A percentile compares a stretch with the other conserved stretches of the same genome.
Conservation (phyloP, 2,113 vertebrate species). For the Anarhynchus alexandrinus region DNA sequence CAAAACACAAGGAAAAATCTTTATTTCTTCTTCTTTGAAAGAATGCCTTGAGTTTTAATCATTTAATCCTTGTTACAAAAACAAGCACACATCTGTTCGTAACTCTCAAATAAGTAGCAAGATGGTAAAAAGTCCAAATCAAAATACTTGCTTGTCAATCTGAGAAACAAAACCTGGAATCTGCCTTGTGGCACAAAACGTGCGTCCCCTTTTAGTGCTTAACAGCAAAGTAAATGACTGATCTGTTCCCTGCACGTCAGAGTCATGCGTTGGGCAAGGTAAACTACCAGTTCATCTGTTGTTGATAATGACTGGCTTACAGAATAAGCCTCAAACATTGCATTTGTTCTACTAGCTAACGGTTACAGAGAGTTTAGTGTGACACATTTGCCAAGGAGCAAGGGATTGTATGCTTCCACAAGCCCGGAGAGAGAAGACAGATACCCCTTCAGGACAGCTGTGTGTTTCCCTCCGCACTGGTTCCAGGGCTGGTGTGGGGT, state of each 20-base stretch:
- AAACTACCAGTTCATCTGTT: not conserved
- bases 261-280: not conserved
- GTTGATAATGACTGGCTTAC: not conserved
- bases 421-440: no score
- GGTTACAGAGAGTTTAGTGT: not conserved
- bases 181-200: not conserved
- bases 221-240: not conserved
- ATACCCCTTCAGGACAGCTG: no score
- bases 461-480: accelerated
- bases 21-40: not conserved
- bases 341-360: not conserved
- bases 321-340: not conserved
- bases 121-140: not conserved
- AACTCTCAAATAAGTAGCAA: not conserved
- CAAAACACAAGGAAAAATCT: not conserved
- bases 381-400: not conserved
- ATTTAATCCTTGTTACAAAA: not conserved
- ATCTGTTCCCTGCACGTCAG: not conserved
- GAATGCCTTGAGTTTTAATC: not conserved
- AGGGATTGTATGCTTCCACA: no score
- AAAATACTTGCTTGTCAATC: not conserved
- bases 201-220: not conserved
- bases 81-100: not conserved
- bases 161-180: not conserved
- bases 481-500: not conserved